Evolutionary conservation across 2,888 invertebrate species (phyloP), one percentile per base, ranked within the genome.

Genomic region (Dichetophora obliterata): DNA sequence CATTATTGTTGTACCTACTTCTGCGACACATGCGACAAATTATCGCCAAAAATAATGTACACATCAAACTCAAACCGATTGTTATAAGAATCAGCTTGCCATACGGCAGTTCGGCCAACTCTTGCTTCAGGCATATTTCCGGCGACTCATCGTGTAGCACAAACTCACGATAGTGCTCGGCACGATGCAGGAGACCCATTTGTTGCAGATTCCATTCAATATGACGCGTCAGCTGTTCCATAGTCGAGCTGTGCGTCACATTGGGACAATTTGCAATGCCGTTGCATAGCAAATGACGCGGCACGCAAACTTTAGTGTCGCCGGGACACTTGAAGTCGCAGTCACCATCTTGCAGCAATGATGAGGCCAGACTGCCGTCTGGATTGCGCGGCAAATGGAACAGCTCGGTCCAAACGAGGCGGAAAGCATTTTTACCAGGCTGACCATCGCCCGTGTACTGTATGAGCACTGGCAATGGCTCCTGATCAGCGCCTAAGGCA

Each of bases 301-400:
- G 96, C 85, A 97, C 95, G 86, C 97, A 97, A 24, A 95, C 91
- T 8, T 94, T 94, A 77, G 94, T 92, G 82, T 95, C 94, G 3
- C 96, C 96, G 0, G 96, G 96, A 88, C 97, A 97, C 77, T 94
- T 92, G 84, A 97, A 97, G 82, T 95, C 96, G 87, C 97, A 97
- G 93, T 75, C 86, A 74, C 82, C 83, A 84, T 94, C 94, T 48
- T 93, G 93, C 71, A 96, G 89, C 80, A 94, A 92, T 48, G 95
- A 95, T 0, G 95, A 94, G 91, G 95, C 94, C 52, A 94, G 88
- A 31, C 93, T 93, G 0, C 96, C 96, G 82, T 95, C 95, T 24
- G 93, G 92, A 88, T 96, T 96, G 81, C 95, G 92, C 0, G 96
- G 96, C 82, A 96, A 90, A 88, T 96, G 96, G 85, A 93, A 95